These are phyloP conservation scores for Nothocercus julius DNA, from an alignment of 2,113 vertebrate species.

Conservation along the genomic window DNA sequence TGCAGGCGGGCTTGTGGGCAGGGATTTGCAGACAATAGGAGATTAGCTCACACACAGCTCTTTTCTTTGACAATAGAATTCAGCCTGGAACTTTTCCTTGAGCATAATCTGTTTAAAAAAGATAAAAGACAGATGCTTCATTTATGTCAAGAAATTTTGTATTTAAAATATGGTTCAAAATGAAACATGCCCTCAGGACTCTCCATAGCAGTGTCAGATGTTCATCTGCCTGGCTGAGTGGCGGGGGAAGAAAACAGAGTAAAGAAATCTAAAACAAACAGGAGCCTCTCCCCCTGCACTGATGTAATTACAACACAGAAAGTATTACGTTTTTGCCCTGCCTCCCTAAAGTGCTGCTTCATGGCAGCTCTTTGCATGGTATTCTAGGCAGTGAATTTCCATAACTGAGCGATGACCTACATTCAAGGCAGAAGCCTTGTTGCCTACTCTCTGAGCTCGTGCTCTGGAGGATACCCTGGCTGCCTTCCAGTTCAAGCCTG, in stretches of 20 bases:
- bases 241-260: background rate
- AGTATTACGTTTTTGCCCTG: background rate
- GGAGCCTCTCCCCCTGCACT: background rate
- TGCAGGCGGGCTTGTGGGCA: background rate
- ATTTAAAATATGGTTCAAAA: background rate
- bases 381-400: constrained; percentile 27
- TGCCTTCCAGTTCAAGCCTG: constrained; percentile 53
- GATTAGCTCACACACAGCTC: background rate
- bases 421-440: constrained; percentile 45
- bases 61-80: background rate
- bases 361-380: background rate
- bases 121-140: constrained; percentile 14
- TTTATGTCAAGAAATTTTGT: background rate
- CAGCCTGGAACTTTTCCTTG: background rate
- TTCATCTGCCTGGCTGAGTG: background rate
- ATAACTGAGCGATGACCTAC: constrained; percentile 55
- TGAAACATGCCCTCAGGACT: constrained; percentile 14
- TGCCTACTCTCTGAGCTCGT: background rate
- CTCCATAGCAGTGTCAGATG: background rate
- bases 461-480: constrained; percentile 42
- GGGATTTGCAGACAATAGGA: background rate
- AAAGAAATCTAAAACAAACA: background rate
- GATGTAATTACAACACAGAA: background rate
- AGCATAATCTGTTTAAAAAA: constrained; percentile 9
- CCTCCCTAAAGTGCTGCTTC: background rate